Percentiles rank a stretch among this genome's conserved stretches.
Conservation (phyloP, 1,140 invertebrate species). For the Phenacoccus solenopsis region DNA sequence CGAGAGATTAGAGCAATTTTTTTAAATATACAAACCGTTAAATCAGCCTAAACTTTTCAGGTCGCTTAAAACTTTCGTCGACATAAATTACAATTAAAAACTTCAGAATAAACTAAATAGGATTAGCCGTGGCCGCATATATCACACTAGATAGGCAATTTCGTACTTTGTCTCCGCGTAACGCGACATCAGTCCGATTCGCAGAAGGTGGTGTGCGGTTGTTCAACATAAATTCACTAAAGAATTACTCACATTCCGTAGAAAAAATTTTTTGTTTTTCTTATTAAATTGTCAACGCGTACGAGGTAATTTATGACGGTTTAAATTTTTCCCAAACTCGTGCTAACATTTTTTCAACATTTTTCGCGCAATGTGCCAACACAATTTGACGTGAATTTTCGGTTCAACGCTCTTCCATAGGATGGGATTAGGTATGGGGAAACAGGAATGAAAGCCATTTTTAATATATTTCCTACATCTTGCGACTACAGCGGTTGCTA, state of each 20-base stretch:
- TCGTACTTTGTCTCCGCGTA: neutral
- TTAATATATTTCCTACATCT: too few species aligned
- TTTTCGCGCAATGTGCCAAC: too few species aligned
- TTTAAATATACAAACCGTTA: neutral
- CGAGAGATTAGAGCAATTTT: neutral
- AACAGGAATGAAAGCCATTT: too few species aligned
- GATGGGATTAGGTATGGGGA: too few species aligned
- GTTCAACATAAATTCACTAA: neutral
- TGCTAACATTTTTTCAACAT: too few species aligned
- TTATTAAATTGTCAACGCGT: neutral
- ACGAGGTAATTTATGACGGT: neutral
- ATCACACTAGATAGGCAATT: neutral
- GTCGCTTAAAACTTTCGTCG: neutral
- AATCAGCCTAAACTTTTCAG: neutral
- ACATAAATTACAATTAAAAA: conserved; percentile 4
- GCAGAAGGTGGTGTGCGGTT: too few species aligned
- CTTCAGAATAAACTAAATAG: neutral
- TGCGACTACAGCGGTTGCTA: too few species aligned
- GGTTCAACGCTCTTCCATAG: too few species aligned
- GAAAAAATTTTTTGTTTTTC: neutral
- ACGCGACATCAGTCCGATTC: neutral
- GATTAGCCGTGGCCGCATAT: neutral
- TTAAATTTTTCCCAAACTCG: neutral
- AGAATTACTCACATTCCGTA: neutral
- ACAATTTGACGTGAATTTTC: too few species aligned